These are phyloP conservation scores for Oncopodura yosiiana DNA, from an alignment of 1,140 invertebrate genomes.

Conservation along the genomic window DNA sequence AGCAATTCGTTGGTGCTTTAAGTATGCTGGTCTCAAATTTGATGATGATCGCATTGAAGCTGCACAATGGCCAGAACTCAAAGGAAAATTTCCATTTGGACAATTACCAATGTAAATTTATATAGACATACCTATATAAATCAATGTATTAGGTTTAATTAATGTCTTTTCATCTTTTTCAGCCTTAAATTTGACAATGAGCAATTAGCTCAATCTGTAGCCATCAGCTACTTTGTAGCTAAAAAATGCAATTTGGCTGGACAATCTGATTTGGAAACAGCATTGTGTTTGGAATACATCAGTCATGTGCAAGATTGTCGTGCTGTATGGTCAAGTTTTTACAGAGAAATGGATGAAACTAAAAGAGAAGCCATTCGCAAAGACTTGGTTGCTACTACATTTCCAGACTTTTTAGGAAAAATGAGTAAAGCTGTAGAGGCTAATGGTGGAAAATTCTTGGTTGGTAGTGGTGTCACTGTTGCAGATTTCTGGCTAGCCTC, in stretches of 20 bases:
- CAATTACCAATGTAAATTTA: neutral
- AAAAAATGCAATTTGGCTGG: neutral
- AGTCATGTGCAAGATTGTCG: neutral
- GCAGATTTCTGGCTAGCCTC: conserved; percentile 1
- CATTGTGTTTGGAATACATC: conserved; percentile 1
- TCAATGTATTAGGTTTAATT: too few relatives aligned
- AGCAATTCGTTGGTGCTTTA: conserved; percentile 55
- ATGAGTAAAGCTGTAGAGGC: conserved; percentile 47
- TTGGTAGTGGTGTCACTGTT: neutral
- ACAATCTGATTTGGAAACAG: neutral
- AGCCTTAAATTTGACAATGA: too few relatives aligned
- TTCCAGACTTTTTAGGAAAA: conserved; percentile 43
- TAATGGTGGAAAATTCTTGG: conserved; percentile 15
- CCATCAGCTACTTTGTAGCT: neutral
- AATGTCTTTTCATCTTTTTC: too few relatives aligned
- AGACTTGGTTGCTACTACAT: too few relatives aligned
- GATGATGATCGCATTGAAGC: conserved; percentile 50
- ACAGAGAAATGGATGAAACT: conserved; percentile 12
- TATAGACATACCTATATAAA: too few relatives aligned
- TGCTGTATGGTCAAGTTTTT: too few relatives aligned
- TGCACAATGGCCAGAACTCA: conserved; percentile 49
- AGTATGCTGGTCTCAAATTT: conserved; percentile 52
- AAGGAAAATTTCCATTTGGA: conserved; percentile 39
- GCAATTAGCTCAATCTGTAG: too few relatives aligned
- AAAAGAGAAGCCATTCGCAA: conserved; percentile 5